These are phyloP conservation scores for Bovichtus variegatus DNA, from an alignment of 2,797 vertebrate species.

Conservation along the genomic window DNA sequence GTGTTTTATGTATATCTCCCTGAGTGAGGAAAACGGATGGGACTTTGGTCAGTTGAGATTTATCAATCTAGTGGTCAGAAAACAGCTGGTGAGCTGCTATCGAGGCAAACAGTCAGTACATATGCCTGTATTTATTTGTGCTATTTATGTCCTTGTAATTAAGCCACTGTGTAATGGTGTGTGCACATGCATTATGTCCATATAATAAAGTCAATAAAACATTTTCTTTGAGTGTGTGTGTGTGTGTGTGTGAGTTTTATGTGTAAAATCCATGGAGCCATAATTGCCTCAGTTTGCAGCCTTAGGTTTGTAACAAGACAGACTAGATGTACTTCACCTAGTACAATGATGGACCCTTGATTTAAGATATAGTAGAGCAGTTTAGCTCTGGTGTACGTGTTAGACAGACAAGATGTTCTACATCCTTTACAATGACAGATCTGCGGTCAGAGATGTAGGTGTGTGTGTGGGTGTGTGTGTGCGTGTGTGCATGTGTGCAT, in stretches of 20 bases:
- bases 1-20: not conserved
- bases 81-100: not conserved
- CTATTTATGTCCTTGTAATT: conserved; percentile 21
- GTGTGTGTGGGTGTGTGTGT: conserved; percentile 39
- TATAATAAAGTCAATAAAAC: conserved; percentile 27
- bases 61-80: not conserved
- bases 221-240: not conserved
- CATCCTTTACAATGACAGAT: conserved; percentile 78
- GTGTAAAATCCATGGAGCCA: conserved; percentile 52
- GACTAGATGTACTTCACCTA: conserved; percentile 71
- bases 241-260: conserved; percentile 6
- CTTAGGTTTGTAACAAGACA: conserved; percentile 70
- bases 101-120: not conserved
- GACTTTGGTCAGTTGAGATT: not conserved
- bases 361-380: conserved; percentile 77
- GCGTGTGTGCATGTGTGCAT: conserved; percentile 44
- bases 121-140: conserved; percentile 1
- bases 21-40: not conserved
- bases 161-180: conserved; percentile 17
- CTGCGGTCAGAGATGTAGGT: conserved; percentile 65
- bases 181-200: conserved; percentile 21
- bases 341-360: conserved; percentile 71
- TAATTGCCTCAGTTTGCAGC: conserved; percentile 70
- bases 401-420: conserved; percentile 80
- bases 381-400: conserved; percentile 64